Evolutionary conservation across 2,113 vertebrate species (phyloP).

Genomic region (Equus przewalskii): DNA sequence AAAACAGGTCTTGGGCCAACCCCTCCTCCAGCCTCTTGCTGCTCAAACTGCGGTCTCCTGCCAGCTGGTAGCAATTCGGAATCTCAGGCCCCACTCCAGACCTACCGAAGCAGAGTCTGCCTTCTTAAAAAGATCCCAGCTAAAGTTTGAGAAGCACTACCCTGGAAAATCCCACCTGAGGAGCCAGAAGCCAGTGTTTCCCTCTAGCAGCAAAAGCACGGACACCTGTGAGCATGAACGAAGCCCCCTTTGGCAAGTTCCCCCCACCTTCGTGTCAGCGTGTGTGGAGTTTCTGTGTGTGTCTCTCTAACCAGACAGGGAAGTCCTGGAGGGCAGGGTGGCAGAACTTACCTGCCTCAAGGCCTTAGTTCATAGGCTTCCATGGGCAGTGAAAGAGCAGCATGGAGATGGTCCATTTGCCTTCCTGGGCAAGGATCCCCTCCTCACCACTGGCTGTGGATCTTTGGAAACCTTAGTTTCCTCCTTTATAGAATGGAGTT

Average conservation of each 20-base stretch:
- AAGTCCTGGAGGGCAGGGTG: neutral
- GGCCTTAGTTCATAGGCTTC: too few relatives aligned
- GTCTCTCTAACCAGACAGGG: neutral
- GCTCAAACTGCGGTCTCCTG: too few relatives aligned
- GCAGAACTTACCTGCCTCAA: too few relatives aligned
- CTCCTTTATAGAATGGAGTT: neutral
- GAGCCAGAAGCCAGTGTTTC: neutral
- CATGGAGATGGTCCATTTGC: neutral
- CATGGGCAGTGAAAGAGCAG: neutral
- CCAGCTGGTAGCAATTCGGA: neutral
- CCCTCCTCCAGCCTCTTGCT: neutral
- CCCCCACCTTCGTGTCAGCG: rapidly evolving
- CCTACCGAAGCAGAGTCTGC: neutral
- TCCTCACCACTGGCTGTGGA: neutral
- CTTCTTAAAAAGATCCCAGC: neutral
- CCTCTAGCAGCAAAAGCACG: neutral
- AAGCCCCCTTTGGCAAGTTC: neutral
- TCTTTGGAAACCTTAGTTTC: neutral
- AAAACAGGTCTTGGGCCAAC: neutral
- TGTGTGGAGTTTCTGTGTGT: too few relatives aligned
- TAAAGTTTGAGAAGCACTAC: neutral
- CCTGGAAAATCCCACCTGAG: neutral
- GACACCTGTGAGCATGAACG: too few relatives aligned
- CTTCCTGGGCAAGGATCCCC: too few relatives aligned
- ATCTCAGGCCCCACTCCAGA: neutral